Evolutionary conservation across 2,113 vertebrate genomes (phyloP).

Genomic region (Cariama cristata): DNA sequence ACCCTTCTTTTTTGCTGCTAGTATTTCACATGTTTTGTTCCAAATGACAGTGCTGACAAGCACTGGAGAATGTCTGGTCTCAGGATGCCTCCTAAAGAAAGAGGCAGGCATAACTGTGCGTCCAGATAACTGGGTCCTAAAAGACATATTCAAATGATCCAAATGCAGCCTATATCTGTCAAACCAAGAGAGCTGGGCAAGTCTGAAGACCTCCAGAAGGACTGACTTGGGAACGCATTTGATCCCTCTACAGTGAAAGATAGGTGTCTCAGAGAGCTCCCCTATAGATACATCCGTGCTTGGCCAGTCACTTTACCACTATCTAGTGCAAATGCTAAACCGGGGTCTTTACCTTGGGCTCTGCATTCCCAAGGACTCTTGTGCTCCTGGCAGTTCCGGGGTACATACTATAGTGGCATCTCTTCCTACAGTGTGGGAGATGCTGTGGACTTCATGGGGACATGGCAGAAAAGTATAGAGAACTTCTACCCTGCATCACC

Average conservation of each 20-base stretch:
- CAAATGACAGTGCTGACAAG: background rate
- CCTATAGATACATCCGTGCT: background rate
- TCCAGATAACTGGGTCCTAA: background rate
- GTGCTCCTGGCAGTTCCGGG: background rate
- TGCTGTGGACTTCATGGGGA: background rate
- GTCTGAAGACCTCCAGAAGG: background rate
- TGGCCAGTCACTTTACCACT: background rate
- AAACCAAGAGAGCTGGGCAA: background rate
- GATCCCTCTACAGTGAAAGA: background rate
- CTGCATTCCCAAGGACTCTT: background rate
- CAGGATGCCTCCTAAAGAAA: background rate
- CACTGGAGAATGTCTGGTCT: background rate
- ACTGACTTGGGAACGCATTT: background rate
- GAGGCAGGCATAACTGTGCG: background rate
- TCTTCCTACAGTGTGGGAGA: background rate
- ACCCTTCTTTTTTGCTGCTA: background rate
- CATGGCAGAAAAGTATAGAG: background rate
- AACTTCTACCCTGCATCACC: background rate
- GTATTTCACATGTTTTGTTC: background rate
- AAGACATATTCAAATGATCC: background rate
- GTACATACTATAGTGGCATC: background rate
- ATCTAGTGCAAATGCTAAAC: background rate
- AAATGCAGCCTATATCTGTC: background rate
- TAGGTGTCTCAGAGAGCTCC: background rate
- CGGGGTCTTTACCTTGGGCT: background rate